These are phyloP conservation scores for Oscheius sp. DNA, from an alignment of 2,888 invertebrate species.

Conservation along the genomic window DNA sequence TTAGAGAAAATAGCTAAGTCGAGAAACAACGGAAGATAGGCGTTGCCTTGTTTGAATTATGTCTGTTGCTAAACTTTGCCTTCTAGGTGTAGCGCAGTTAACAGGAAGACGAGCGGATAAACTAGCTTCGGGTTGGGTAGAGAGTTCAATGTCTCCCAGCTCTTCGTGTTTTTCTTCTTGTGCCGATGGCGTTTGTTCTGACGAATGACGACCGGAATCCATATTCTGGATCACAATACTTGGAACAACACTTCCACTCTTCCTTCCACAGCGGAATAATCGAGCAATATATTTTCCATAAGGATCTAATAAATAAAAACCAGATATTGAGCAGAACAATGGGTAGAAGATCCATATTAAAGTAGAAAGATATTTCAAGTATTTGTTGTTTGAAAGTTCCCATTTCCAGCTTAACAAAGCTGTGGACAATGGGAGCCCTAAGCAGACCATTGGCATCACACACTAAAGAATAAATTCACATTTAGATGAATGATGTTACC, in stretches of 20 bases:
- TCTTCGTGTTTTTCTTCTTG: neutral
- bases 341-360: neutral
- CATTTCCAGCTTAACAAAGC: neutral
- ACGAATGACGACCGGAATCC: neutral
- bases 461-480: constrained; percentile 2
- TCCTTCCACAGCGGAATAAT: neutral
- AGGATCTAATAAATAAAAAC: neutral
- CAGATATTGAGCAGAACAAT: neutral
- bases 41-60: neutral
- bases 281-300: constrained; percentile 1
- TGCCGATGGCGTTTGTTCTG: neutral
- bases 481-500: neutral
- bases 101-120: neutral
- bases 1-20: constrained; percentile 15
- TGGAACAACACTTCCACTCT: neutral
- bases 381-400: neutral
- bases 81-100: neutral
- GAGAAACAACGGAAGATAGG: neutral
- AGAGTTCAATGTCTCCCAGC: neutral
- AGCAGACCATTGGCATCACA: neutral
- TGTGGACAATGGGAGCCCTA: neutral
- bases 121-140: neutral
- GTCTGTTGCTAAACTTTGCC: constrained; percentile 3
- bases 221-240: constrained; percentile 9
- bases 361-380: neutral